Base-by-base conservation (phyloP, 2,113 vertebrate genomes). In the Notothenia coriiceps region DNA sequence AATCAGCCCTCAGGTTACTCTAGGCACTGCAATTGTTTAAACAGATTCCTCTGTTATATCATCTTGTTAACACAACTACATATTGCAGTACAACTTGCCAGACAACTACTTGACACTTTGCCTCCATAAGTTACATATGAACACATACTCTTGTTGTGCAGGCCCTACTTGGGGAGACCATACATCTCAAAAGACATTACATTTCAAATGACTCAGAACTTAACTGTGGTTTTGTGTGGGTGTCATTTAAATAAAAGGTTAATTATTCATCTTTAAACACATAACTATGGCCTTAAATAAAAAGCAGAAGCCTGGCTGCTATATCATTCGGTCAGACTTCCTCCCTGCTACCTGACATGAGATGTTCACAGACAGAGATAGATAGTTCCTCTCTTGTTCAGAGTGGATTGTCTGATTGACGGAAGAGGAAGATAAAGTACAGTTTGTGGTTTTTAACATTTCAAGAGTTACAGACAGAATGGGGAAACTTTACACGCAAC, bases 271-370 rank as follows among this genome's bases (percentile, higher is more conserved):
- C 11, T 17, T 43, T 49, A 43, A 35, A 73, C 20, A 35, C 7
- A 52, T 3, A 60, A 61, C 43, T 76, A 33, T 73, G 25, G 57
- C 51, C 35, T 33, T 22, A 44, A 5, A 14, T 4, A 14, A 1
- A 80, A 89, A 89, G 82, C 82, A 82, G 88, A 90, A 79, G 77
- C 29, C 12, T 9, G 12, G 57, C 18, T 43, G 3, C 74, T 62
- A 55, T 74, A 33, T 62, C 10, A 3, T 29, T 43, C 20, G 7
- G 7, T 6, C 7, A 0, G 2, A 87, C 85, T 91, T 90, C 88
- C 84, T 81, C 84, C 20, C 18, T 70, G 20, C 13, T 35, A 71
- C 22, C 14, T 70, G 33, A 29, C 61, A 43, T 44, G 61, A 73
- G 5, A 81, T 40, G 7, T 6, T 40, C 35, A 40, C 6, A 40